A percentile compares a stretch with the other conserved stretches of the same genome.
phyloP scores from a whole-genome alignment of 1,140 invertebrate species.

The Gonatopus flavifemur region DNA sequence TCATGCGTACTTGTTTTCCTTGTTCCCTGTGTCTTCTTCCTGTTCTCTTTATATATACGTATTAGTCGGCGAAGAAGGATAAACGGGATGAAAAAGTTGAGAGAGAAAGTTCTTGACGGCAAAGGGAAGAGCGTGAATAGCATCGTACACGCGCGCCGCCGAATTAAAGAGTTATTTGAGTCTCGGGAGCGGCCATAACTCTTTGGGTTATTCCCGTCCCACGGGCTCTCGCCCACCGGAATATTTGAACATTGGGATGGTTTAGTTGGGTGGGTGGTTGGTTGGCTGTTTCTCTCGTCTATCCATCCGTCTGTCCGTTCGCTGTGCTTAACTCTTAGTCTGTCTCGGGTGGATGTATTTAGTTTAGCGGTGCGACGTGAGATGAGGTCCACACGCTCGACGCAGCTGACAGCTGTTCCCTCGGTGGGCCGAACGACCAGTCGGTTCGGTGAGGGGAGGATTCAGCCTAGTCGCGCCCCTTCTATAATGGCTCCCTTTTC shows the following conservation, averaged over 20 bases:
- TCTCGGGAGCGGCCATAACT: constrained; percentile 58
- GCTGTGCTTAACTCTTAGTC: constrained; percentile 14
- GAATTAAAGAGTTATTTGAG: constrained; percentile 61
- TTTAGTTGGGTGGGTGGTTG: constrained; percentile 41
- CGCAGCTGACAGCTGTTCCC: constrained; percentile 59
- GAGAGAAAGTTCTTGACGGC: constrained; percentile 2
- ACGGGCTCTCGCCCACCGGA: constrained; percentile 46
- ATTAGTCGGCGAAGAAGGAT: too few relatives aligned
- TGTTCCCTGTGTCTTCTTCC: too few relatives aligned
- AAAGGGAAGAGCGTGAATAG: constrained; percentile 27
- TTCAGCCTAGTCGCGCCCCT: constrained; percentile 60
- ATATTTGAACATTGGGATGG: constrained; percentile 58
- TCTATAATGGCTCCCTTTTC: constrained; percentile 61
- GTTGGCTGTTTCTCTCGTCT: constrained; percentile 7
- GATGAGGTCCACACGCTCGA: constrained; percentile 48
- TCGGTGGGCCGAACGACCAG: constrained; percentile 56
- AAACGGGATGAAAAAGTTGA: constrained; percentile 14
- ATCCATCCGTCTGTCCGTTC: background rate
- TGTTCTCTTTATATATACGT: too few relatives aligned
- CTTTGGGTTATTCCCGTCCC: constrained; percentile 56
- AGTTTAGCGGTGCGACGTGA: constrained; percentile 26
- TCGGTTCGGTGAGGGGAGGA: constrained; percentile 57
- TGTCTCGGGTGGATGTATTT: constrained; percentile 29
- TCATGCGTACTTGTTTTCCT: too few relatives aligned
- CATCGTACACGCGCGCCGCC: constrained; percentile 37